Percentiles rank a stretch among this genome's conserved stretches.
These are phyloP conservation scores for Rhopalosiphum maidis DNA, from an alignment of 1,140 invertebrate species.

Conservation along the genomic window DNA sequence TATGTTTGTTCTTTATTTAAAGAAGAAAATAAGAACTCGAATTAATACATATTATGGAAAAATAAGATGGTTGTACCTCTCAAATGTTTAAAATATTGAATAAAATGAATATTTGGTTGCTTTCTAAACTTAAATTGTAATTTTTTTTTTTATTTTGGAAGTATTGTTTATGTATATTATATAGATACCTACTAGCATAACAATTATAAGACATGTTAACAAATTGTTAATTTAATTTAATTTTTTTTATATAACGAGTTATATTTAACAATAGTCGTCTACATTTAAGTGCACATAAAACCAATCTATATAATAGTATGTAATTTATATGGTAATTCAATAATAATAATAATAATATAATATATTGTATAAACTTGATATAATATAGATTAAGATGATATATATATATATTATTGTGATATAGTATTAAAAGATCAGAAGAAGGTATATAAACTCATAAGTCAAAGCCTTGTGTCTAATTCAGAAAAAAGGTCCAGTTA, in stretches of 20 bases:
- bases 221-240: background rate
- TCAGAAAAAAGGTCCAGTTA: background rate
- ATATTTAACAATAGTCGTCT: too few species aligned
- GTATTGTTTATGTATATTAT: too few species aligned
- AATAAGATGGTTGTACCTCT: background rate
- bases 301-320: background rate
- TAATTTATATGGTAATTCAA: background rate
- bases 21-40: background rate
- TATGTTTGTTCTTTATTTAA: background rate
- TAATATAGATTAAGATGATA: background rate
- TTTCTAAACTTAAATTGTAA: too few species aligned
- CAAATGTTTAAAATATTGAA: background rate
- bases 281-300: background rate
- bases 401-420: background rate
- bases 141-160: too few species aligned
- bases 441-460: conserved; percentile 4
- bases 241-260: background rate
- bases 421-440: conserved; percentile 8
- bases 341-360: background rate
- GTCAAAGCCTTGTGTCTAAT: background rate
- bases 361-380: too few species aligned
- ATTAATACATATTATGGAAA: background rate
- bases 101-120: background rate
- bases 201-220: background rate
- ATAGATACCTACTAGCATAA: background rate